Evolutionary conservation across 35 echinoderm and acorn worm genomes (phyloP), one percentile per base, ranked within the genome.

Genomic region (Ptychodera flava): DNA sequence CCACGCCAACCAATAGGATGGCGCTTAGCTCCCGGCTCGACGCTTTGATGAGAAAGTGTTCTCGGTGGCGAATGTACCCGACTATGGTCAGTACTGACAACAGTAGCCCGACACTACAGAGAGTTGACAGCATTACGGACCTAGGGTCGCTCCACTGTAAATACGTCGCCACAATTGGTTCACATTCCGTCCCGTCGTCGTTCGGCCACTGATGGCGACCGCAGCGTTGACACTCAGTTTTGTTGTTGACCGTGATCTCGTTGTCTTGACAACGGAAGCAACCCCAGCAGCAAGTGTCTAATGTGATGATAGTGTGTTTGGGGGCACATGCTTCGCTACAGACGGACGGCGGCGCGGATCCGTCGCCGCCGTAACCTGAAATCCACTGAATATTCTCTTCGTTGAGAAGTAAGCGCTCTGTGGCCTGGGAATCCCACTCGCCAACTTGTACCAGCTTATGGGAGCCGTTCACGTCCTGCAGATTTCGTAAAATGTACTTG

Each of bases 21-120:
- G 37, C 79, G 34, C 87, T 89, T 0, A 89, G 38, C 37, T 89
- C 87, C 1, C 87, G 87, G 83, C 87, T 89, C 16, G 87, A 53
- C 15, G 87, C 78, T 33, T 89, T 89, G 12, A 89, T 82, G 12
- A 89, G 34, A n/a, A 37, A 37, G 33, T 89, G 79, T 12, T 82
- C 30, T 27, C 80, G 34, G 38, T 89, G 34, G 28, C 31, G 16
- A n/a, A 29, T 28, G n/a, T 82, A 53, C 34, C 87, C 87, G 77
- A 37, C 38, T 37, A 80, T 80, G 30, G 87, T 82, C 0, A 89
- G 28, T 27, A 16, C 22, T 16, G 35, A 83, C 29, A 82, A 33
- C 1, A 35, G 28, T 1, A 89, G 27, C 31, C 1, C 32, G 30
- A 64, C 22, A 64, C 45, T 64, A 64, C 45, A 64, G 22, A 64